A percentile compares a stretch with the other conserved stretches of the same genome.
These are phyloP conservation scores for Eupithecia pulchellata DNA, from an alignment of 2,888 invertebrate genomes.

Conservation along the genomic window DNA sequence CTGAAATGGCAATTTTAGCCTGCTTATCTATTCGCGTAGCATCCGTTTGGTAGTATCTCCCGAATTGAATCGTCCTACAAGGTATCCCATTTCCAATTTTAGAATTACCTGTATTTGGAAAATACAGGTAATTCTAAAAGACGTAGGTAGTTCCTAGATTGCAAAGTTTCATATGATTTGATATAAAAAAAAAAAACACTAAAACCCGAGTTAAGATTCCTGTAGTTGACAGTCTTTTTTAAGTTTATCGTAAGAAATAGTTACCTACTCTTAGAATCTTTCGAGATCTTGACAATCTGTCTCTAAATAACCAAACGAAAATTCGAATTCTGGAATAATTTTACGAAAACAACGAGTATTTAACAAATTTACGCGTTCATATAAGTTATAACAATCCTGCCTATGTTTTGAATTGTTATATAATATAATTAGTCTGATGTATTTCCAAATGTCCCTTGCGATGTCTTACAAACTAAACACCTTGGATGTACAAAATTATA, in stretches of 20 bases:
- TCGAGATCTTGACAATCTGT: neutral
- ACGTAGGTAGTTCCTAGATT: neutral
- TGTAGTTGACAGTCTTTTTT: neutral
- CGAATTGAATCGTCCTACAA: neutral
- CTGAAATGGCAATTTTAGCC: neutral
- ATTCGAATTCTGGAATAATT: neutral
- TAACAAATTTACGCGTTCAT: no score
- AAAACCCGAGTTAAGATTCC: neutral
- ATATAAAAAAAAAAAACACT: neutral
- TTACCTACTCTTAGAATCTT: neutral
- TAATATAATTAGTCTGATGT: no score
- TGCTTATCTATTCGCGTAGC: neutral
- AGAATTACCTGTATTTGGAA: no score
- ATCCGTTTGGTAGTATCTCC: constrained; percentile 1
- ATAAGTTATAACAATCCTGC: no score
- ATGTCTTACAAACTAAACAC: no score
- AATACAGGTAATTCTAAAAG: neutral
- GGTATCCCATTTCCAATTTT: neutral
- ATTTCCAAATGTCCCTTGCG: no score
- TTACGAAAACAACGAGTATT: neutral
- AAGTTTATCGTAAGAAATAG: neutral
- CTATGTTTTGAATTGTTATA: no score
- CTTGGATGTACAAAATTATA: no score
- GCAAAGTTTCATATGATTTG: neutral
- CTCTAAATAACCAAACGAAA: neutral